Conservation (phyloP, 1,140 invertebrate genomes). For the Cecropterus lyciades region DNA sequence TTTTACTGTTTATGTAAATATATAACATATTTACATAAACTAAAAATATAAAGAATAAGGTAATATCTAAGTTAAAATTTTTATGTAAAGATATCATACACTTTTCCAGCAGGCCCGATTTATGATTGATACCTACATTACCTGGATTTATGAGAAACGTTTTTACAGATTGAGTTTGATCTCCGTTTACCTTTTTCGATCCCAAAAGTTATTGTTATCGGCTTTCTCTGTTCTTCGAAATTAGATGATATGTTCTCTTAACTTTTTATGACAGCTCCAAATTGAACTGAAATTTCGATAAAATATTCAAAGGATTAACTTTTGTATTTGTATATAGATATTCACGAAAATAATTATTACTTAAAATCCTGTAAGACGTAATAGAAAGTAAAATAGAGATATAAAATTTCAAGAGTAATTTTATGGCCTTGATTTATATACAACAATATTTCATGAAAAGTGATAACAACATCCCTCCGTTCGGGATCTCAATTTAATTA, state of each 20-base stretch:
- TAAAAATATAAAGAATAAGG: slow-evolving; percentile 18
- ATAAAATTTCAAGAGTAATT: no score
- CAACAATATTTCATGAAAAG: no score
- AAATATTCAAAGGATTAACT: no score
- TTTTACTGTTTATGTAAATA: no score
- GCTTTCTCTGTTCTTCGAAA: neutral
- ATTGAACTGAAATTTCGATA: neutral
- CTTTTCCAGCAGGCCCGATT: slow-evolving; percentile 22
- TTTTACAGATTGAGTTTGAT: slow-evolving; percentile 28
- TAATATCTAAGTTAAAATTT: slow-evolving; percentile 1
- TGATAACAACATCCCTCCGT: no score
- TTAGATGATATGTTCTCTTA: slow-evolving; percentile 3
- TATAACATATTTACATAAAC: no score
- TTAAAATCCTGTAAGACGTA: no score
- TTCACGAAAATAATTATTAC: no score
- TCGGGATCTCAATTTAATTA: no score
- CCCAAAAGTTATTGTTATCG: slow-evolving; percentile 11
- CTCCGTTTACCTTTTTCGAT: slow-evolving; percentile 25
- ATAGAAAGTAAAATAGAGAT: no score
- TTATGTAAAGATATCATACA: slow-evolving; percentile 24
- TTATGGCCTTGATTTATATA: no score
- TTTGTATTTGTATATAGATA: no score
- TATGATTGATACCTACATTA: slow-evolving; percentile 30
- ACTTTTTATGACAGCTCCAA: neutral
- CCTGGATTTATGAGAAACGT: slow-evolving; percentile 32